A percentile compares a stretch with the other conserved stretches of the same genome.
These are phyloP conservation scores for Linepithema humile DNA, from an alignment of 1,140 invertebrate genomes.

Conservation along the genomic window DNA sequence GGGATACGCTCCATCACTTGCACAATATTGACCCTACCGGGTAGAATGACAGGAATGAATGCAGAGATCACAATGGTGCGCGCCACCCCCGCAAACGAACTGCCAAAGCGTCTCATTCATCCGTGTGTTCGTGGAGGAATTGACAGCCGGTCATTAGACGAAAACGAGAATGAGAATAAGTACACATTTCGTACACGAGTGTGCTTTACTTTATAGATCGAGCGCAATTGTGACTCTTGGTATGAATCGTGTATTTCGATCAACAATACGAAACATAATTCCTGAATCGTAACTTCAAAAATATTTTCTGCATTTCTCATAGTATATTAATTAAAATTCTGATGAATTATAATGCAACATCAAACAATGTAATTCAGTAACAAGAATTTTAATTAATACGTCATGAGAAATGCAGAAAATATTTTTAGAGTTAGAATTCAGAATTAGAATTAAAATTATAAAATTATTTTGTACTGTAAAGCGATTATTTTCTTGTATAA, in stretches of 20 bases:
- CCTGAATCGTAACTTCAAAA: not conserved
- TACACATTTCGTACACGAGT: constrained; percentile 1
- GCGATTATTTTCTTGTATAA: too few relatives aligned
- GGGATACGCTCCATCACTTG: constrained; percentile 71
- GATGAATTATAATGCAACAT: not conserved
- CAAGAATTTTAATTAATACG: not conserved
- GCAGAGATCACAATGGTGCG: constrained; percentile 60
- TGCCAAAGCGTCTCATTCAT: constrained; percentile 68
- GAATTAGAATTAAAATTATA: not conserved
- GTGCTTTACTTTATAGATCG: not conserved
- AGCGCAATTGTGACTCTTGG: not conserved
- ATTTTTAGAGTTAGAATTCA: not conserved
- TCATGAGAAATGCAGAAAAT: too few relatives aligned
- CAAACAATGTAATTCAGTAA: not conserved
- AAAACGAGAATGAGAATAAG: constrained; percentile 13
- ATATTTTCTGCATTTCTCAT: too few relatives aligned
- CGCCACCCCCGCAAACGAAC: constrained; percentile 64
- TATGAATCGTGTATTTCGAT: not conserved
- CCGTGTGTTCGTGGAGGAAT: constrained; percentile 43
- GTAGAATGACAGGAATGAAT: constrained; percentile 57
- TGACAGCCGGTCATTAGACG: constrained; percentile 73
- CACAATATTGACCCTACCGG: constrained; percentile 71
- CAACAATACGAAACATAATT: not conserved
- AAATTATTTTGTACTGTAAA: too few relatives aligned
- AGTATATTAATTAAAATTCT: not conserved